phyloP scores from a whole-genome alignment of 2,888 invertebrate species.

The Trisateles emortualis region DNA sequence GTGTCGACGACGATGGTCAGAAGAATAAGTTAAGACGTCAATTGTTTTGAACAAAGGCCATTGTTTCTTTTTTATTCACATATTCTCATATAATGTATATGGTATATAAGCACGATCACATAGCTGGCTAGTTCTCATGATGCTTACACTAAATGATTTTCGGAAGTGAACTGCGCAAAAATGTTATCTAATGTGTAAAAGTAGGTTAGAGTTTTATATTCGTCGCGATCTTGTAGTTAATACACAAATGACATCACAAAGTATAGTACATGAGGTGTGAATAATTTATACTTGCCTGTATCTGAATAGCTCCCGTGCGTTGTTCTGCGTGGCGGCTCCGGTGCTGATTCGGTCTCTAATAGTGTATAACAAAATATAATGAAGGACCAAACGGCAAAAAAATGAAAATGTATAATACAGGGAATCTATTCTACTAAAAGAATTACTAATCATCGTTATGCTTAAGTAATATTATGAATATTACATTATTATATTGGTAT shows the following conservation, averaged over 20 bases:
- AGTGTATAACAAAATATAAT: constrained; percentile 74
- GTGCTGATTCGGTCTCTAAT: constrained; percentile 88
- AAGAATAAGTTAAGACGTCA: constrained; percentile 69
- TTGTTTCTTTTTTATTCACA: constrained; percentile 81
- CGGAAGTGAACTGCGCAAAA: constrained; percentile 55
- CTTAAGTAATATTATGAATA: constrained; percentile 1
- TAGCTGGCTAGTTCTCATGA: constrained; percentile 59
- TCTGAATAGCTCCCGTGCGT: constrained; percentile 84
- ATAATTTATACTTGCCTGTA: constrained; percentile 84
- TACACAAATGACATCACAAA: constrained; percentile 14
- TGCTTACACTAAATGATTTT: constrained; percentile 49
- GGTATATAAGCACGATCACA: constrained; percentile 56
- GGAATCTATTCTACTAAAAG: constrained; percentile 16
- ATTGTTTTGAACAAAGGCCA: constrained; percentile 80
- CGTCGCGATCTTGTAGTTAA: constrained; percentile 18
- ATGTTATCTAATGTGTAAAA: constrained; percentile 56
- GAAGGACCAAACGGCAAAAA: constrained; percentile 62
- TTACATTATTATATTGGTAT: not conserved
- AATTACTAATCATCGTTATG: constrained; percentile 51
- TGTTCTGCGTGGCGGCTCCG: constrained; percentile 89
- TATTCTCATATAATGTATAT: constrained; percentile 53
- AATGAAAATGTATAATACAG: constrained; percentile 38
- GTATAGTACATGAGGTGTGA: constrained; percentile 13
- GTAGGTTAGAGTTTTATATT: constrained; percentile 42
- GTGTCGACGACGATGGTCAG: constrained; percentile 64